Evolutionary conservation across 2,797 vertebrate species (phyloP), one percentile per base, ranked within the genome.

Genomic region (Amblyraja radiata): DNA sequence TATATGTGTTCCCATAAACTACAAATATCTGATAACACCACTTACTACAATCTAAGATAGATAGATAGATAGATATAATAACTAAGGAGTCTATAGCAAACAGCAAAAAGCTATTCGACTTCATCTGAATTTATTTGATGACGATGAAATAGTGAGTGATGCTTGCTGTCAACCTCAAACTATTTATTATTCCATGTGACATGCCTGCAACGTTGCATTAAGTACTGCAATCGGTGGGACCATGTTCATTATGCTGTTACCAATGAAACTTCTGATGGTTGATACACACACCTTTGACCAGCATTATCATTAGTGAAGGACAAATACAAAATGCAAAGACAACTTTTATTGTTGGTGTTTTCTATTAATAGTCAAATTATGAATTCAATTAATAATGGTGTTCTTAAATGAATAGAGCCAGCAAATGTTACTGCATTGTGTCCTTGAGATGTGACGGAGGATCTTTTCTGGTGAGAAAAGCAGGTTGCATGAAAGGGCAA

Each of bases 101-200:
- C 7, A 86, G 83, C 5, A 86, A 86, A 86, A 63, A 86, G 14
- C 71, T 3, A 32, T 54, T 25, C 7, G 25, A 84, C 81, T 61
- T 61, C 81, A 61, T 63, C 83, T n/a, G 58, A 86, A 86, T 86
- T 61, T 86, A 63, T 86, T 86, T 86, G 58, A 86, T 63, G 61
- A 86, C 32, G 10, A 61, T 86, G 58, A 63, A 86, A 86, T 63
- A 86, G 58, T 63, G 58, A 63, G 25, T 86, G 83, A 63, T 63
- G 25, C 54, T 63, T 86, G 28, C 25, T 86, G 58, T 86, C 83
- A 63, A 86, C 54, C 58, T 61, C 25, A 63, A 63, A 86, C 83
- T 36, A 61, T 84, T 84, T 61, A 84, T 84, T 84, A 84, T 54
- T 61, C 81, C 28, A 14, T 63, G 28, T 63, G 83, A 63, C 58